phyloP scores from a whole-genome alignment of 1,140 invertebrate species.

The Apocrypta bakeri region DNA sequence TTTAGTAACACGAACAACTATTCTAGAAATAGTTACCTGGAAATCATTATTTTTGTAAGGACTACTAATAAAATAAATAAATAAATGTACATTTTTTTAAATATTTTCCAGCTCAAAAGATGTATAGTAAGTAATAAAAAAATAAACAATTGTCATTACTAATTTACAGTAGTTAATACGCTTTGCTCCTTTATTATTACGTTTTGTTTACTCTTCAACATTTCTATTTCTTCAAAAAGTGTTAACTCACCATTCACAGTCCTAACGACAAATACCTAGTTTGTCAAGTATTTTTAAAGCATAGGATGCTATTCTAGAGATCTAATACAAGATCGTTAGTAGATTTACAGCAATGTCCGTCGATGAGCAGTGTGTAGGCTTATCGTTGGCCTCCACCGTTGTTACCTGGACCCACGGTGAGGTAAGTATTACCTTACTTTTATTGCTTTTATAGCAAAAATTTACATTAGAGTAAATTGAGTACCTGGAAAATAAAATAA shows the following conservation, averaged over 20 bases:
- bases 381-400: neutral
- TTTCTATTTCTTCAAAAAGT: neutral
- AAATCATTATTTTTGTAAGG: too few species aligned
- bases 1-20: too few species aligned
- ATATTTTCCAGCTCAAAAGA: too few species aligned
- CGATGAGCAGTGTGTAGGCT: neutral
- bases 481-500: slow-evolving; percentile 35
- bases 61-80: too few species aligned
- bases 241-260: neutral
- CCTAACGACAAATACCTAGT: neutral
- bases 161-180: neutral
- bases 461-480: neutral
- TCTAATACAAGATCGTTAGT: neutral
- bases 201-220: neutral
- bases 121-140: too few species aligned
- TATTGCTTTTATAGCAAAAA: neutral
- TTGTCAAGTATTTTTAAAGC: neutral
- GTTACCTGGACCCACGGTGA: neutral
- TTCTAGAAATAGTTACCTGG: too few species aligned
- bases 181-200: neutral
- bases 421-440: neutral
- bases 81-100: too few species aligned
- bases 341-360: neutral
- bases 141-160: too few species aligned
- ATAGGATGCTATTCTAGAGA: neutral